Base-by-base conservation (phyloP, 2,888 invertebrate species). In the Agrilus mali region DNA sequence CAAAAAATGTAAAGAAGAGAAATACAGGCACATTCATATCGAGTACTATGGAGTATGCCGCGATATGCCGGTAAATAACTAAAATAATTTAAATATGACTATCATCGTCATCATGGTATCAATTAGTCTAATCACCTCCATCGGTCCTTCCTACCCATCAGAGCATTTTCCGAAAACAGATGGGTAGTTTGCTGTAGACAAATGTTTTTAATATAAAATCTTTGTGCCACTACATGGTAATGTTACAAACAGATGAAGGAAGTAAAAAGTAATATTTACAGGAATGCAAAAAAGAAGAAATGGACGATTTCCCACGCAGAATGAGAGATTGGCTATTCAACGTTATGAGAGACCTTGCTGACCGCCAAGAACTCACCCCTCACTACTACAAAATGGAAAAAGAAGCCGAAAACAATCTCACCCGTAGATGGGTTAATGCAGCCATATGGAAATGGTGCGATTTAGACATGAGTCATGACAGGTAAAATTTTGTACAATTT, bases 361-460 rank as follows among this genome's bases (percentile, higher is more conserved):
- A 89, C 67, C 79, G 90, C 48, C 77, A 83, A 59, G 89, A 90
- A 67, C 73, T 92, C 33, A 78, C 82, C 13, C 76, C 84, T 41
- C 83, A 89, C 64, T 93, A 85, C 67, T 72, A 85, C 67, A 75
- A 80, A 65, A 82, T 92, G 84, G 83, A 93, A 70, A 75, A 83
- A 53, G 90, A 92, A 69, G 90, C 92, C 33, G 92, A 93, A 72
- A 75, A 77, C 39, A 86, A 88, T 66, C 75, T 85, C 64, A 84
- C 86, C 15, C 75, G 84, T 44, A 80, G 86, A 56, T 89, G 89
- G 86, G 73, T 82, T 46, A 90, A 92, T 67, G 95, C 96, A 38
- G 94, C 94, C 54, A 80, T 97, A 53, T 97, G 96, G 96, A 97
- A 97, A 69, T 90, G 88, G 86, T 97, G 97, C 66, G 95, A 97